Conservation (phyloP, 2,113 vertebrate species). For the Hippoglossus stenolepis region DNA sequence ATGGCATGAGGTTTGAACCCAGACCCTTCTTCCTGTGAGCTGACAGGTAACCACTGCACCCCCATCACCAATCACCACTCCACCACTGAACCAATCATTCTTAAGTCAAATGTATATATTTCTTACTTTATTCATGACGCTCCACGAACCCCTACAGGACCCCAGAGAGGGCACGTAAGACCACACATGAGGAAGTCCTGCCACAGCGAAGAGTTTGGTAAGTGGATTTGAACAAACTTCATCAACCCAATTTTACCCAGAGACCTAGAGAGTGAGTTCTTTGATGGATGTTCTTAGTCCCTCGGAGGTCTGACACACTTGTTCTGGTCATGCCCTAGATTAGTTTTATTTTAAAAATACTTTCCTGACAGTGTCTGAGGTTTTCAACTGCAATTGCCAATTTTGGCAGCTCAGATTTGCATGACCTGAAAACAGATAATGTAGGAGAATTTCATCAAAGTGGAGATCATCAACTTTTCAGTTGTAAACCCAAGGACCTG, state of each 20-base stretch:
- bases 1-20: too few relatives aligned
- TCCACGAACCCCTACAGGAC: not conserved
- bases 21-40: too few relatives aligned
- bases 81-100: not conserved
- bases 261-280: slow-evolving; percentile 19
- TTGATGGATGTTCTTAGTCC: slow-evolving; percentile 26
- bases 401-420: slow-evolving; percentile 3
- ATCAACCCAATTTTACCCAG: slow-evolving; percentile 37
- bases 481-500: not conserved
- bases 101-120: not conserved
- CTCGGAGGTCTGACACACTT: slow-evolving; percentile 57
- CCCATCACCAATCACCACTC: too few relatives aligned
- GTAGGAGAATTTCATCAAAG: not conserved
- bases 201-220: not conserved
- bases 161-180: not conserved
- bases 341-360: slow-evolving; percentile 43
- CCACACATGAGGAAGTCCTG: not conserved
- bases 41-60: too few relatives aligned
- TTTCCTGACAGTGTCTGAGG: slow-evolving; percentile 20
- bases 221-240: slow-evolving; percentile 15
- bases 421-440: slow-evolving; percentile 32
- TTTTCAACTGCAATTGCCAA: slow-evolving; percentile 14
- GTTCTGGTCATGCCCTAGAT: slow-evolving; percentile 60
- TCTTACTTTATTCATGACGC: not conserved
- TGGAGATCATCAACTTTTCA: slow-evolving; percentile 1